Evolutionary conservation across 2,797 vertebrate species (phyloP), one percentile per base, ranked within the genome.

Genomic region (Sebastes aleutianus): DNA sequence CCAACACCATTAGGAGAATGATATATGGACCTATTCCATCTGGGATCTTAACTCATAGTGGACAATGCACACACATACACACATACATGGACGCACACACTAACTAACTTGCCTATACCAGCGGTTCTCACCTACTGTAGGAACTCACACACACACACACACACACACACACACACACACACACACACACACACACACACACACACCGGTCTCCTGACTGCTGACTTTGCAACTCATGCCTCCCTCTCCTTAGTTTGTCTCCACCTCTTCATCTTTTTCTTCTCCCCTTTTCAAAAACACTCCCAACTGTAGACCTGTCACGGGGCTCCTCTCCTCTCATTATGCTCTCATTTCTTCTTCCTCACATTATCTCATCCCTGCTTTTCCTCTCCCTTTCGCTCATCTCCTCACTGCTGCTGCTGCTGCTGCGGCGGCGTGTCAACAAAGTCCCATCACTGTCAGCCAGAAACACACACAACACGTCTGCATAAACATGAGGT

Each of bases 1-100:
- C 92, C 90, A 93, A 81, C 78, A 74, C 73, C 78, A 87, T 93
- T 92, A 92, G 80, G 39, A 71, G 83, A 74, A 82, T 92, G 91
- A 94, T 90, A 22, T 85, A 92, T 91, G 91, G 88, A 88, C 79
- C 84, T 70, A 88, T 91, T 88, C 68, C 70, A 88, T 78, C 70
- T 54, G n/a, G 77, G 83, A 85, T 82, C 70, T 87, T 88, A 82
- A 74, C 75, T 85, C 83, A 83, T 39, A 68, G 72, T 79, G 76
- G 78, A 85, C 74, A 62, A 77, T 62, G 27, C 59, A 67, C 74
- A 61, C 67, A 73, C 73, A 24, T 64, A 61, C 61, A 34, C 32
- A 74, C 69, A 53, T 24, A 43, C 31, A 58, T 8, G 43, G 43
- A 47, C 16, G 16, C 20, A 77, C 67, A 78, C 32, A 29, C 61